Evolutionary conservation across 92 coral and sea anemone genomes (phyloP).

Genomic region (Blastomussa wellsi): DNA sequence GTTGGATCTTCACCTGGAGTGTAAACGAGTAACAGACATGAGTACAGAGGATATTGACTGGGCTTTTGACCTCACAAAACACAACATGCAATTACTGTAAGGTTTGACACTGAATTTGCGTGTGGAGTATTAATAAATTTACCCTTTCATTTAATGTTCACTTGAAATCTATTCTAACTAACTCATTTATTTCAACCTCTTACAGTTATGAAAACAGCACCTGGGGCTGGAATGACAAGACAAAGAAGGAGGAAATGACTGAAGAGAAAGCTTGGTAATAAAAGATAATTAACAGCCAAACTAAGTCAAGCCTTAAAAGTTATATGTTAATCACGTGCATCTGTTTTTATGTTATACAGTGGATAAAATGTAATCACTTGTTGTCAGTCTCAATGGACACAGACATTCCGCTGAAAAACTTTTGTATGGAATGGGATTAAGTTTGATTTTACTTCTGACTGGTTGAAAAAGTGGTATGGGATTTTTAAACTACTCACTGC

Average conservation of each 20-base stretch:
- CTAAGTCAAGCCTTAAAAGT: too few relatives aligned
- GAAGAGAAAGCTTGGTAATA: slow-evolving; percentile 91
- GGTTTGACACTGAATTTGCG: slow-evolving; percentile 12
- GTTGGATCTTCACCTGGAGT: slow-evolving; percentile 72
- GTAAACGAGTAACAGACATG: slow-evolving; percentile 70
- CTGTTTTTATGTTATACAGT: neutral
- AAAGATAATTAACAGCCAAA: neutral
- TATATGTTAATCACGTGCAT: too few relatives aligned
- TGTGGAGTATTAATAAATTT: neutral
- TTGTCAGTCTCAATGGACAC: too few relatives aligned
- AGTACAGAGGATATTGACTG: slow-evolving; percentile 75
- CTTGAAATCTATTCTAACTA: too few relatives aligned
- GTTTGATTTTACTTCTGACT: too few relatives aligned
- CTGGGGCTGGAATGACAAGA: slow-evolving; percentile 99
- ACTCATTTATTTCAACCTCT: slow-evolving; percentile 1
- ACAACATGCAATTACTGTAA: slow-evolving; percentile 92
- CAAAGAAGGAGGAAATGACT: slow-evolving; percentile 94
- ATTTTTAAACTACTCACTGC: too few relatives aligned
- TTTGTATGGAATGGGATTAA: too few relatives aligned
- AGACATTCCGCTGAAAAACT: too few relatives aligned
- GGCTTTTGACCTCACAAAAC: slow-evolving; percentile 93
- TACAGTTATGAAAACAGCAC: slow-evolving; percentile 84
- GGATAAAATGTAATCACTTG: too few relatives aligned
- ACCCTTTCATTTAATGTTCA: too few relatives aligned
- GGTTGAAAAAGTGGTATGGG: too few relatives aligned